Percentiles rank a stretch among this genome's conserved stretches.
phyloP scores from a whole-genome alignment of 2,113 vertebrate species.

The Delphinus delphis region DNA sequence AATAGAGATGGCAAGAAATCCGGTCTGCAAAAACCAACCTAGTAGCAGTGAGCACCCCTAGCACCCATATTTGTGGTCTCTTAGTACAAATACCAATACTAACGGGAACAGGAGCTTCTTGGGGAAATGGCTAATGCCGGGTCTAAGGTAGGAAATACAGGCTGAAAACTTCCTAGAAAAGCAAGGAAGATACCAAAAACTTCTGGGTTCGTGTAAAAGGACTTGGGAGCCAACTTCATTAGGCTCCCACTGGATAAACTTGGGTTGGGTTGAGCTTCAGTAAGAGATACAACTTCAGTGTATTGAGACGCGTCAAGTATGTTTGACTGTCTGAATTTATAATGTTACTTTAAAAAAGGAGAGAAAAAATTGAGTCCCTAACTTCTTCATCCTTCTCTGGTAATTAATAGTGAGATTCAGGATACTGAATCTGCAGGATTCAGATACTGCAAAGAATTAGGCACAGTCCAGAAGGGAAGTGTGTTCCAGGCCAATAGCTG shows the following conservation, averaged over 20 bases:
- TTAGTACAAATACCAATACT: neutral
- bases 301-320: neutral
- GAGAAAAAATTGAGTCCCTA: neutral
- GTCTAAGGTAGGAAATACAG: neutral
- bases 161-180: neutral
- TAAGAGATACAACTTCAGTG: neutral
- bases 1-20: neutral
- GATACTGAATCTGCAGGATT: too few relatives aligned
- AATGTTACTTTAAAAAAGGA: neutral
- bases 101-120: neutral
- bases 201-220: neutral
- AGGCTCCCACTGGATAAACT: neutral
- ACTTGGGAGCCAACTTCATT: neutral
- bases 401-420: slow-evolving; percentile 6
- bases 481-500: neutral
- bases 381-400: neutral
- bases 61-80: neutral
- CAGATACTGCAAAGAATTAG: neutral
- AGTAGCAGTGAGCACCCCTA: neutral
- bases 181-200: neutral
- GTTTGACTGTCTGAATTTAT: neutral
- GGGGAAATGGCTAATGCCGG: neutral
- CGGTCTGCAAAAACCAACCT: neutral
- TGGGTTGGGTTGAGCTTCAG: neutral
- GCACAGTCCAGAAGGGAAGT: neutral